Evolutionary conservation across 2,888 invertebrate genomes (phyloP), one percentile per base, ranked within the genome.

Genomic region (Morpho helenor): DNA sequence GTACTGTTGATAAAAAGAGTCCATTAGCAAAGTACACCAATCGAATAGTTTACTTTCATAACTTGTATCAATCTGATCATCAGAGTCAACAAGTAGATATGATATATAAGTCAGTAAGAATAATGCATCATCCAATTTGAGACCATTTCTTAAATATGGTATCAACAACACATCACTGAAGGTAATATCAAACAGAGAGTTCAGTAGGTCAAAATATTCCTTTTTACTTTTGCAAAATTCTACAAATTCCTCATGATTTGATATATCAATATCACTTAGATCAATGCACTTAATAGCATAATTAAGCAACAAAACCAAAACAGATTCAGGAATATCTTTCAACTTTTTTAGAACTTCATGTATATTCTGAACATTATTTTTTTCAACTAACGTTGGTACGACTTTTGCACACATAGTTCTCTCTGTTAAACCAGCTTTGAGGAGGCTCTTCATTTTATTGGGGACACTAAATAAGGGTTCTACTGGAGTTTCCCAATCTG

Each of bases 1-100:
- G 69, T 93, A 93, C 68, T 94, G 93, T 70, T 94, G 94, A 77
- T 94, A 94, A 78, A 94, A 94, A 7, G 94, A 92, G 80, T 95
- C 95, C 62, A 95, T 80, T 7, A 95, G 70, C 39, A 93, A 72
- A 41, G 83, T 90, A 49, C 91, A 91, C 95, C 95, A 95, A 61
- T 93, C 92, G 68, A 93, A 87, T 16, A 94, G 69, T 63, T 92
- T 92, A 62, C 86, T 85, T 69, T 94, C 92, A 62, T 82, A 83
- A 39, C 84, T 79, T 3, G 77, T 64, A 59, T 74, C 68, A 60
- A 84, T 72, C 22, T 68, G 70, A 44, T 79, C 74, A 5, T 80
- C 77, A 5, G 76, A 82, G 65, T 91, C 80, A 5, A 83, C 75
- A 49, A 93, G 76, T 43, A 92, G 66, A 72, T 82, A 82, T 57